phyloP scores from a whole-genome alignment of 2,888 invertebrate genomes.

The Drosophila yooni region DNA sequence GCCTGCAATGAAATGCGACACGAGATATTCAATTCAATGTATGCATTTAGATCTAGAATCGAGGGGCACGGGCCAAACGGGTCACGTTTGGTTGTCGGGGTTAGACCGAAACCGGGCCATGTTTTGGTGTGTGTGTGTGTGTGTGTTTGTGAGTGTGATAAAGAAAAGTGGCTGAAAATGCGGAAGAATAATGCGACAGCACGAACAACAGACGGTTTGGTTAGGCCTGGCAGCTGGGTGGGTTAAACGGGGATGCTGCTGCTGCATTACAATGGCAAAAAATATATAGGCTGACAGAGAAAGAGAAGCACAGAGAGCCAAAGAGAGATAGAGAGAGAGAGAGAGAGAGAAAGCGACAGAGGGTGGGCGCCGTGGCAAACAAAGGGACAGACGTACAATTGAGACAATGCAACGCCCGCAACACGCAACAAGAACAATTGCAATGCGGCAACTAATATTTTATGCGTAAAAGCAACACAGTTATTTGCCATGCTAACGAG shows the following conservation, averaged over 20 bases:
- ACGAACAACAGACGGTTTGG: slow-evolving; percentile 66
- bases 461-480: slow-evolving; percentile 72
- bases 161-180: slow-evolving; percentile 81
- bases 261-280: slow-evolving; percentile 68
- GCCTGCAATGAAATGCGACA: slow-evolving; percentile 80
- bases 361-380: background rate
- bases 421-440: slow-evolving; percentile 72
- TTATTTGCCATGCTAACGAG: slow-evolving; percentile 34
- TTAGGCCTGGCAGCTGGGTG: slow-evolving; percentile 13
- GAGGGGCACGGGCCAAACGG: slow-evolving; percentile 16
- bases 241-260: slow-evolving; percentile 16
- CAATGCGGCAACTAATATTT: slow-evolving; percentile 79
- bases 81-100: slow-evolving; percentile 33
- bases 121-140: slow-evolving; percentile 50
- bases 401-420: slow-evolving; percentile 77
- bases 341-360: background rate
- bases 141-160: slow-evolving; percentile 55
- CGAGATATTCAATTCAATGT: slow-evolving; percentile 80
- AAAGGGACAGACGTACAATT: slow-evolving; percentile 38
- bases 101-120: slow-evolving; percentile 57
- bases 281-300: slow-evolving; percentile 61
- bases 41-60: slow-evolving; percentile 8
- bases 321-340: background rate
- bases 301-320: slow-evolving; percentile 6
- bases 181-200: slow-evolving; percentile 81